Evolutionary conservation across 2,888 invertebrate species (phyloP), one percentile per base, ranked within the genome.

Genomic region (Cheilosia soror): DNA sequence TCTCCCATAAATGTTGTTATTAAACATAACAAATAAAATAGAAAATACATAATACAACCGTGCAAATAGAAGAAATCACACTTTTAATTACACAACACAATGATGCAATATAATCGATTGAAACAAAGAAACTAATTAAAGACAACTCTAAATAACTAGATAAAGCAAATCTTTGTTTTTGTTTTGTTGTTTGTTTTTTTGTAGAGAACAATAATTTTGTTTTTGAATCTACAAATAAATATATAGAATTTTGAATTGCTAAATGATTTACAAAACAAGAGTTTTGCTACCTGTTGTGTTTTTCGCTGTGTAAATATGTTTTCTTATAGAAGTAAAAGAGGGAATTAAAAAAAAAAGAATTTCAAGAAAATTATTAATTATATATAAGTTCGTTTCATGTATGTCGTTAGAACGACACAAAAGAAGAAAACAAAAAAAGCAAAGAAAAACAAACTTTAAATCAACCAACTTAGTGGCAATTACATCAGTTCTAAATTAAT

Each of bases 401-500:
- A 60, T 80, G 84, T 84, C 84, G 55, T 71, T 71, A 51, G 47
- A 58, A 75, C 58, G 79, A 65, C 75, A 79, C 25, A 62, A 78
- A 79, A 57, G 65, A 62, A 57, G 4, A 71, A 47, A 71, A 40
- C 53, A 57, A 33, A 42, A 42, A 53, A 68, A 72, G 42, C 9
- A 66, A 33, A 44, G 4, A 62, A 78, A 57, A 55, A 51, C 57
- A 33, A 75, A 79, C 62, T 55, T 78, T 78, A 62, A 69, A 71
- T 63, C 53, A 71, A 71, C 68, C 62, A 84, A 75, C 63, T 84
- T 84, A 84, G 84, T 79, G 69, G 84, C 79, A 84, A 84, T 84
- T 84, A 75, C 62, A 84, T 84, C 75, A 76, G 65, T 84, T 84
- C 84, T 84, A 84, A 84, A 84, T 84, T 84, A 80, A 84, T 80